Evolutionary conservation across 2,888 invertebrate genomes (phyloP).

Genomic region (Kuschelorhynchus macadamiae): DNA sequence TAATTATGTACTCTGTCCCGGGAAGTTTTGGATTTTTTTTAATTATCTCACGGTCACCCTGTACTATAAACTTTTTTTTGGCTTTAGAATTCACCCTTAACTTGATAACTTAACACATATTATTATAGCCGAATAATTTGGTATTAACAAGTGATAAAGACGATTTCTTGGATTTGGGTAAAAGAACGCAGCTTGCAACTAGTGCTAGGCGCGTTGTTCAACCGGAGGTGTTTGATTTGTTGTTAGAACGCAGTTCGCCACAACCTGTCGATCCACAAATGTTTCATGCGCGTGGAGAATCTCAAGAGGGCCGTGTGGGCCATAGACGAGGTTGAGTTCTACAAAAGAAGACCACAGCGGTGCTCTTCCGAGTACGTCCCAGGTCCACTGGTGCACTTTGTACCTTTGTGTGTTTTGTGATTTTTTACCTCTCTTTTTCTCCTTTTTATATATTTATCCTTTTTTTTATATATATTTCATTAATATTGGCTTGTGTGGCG

Average conservation of each 20-base stretch:
- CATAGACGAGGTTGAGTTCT: constrained; percentile 99
- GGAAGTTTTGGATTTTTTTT: no score
- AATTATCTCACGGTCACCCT: no score
- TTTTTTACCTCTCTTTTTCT: constrained; percentile 66
- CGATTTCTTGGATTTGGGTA: constrained; percentile 48
- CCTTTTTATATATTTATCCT: constrained; percentile 61
- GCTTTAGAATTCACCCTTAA: no score
- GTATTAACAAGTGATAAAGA: no score
- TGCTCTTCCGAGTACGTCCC: constrained; percentile 75
- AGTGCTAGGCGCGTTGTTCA: constrained; percentile 57
- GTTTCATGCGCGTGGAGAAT: constrained; percentile 99
- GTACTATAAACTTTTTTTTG: no score
- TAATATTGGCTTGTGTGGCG: constrained; percentile 64
- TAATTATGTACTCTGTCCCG: no score
- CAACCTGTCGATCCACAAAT: constrained; percentile 99
- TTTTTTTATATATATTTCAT: constrained; percentile 59
- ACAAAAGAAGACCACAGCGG: constrained; percentile 95
- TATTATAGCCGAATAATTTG: no score
- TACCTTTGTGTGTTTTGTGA: constrained; percentile 67
- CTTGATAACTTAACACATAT: no score
- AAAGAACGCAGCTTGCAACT: constrained; percentile 55
- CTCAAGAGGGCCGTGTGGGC: constrained; percentile 99
- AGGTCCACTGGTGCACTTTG: constrained; percentile 77
- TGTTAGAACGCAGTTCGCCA: constrained; percentile 99
- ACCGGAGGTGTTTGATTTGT: constrained; percentile 74